A percentile compares a stretch with the other conserved stretches of the same genome.
Conservation (phyloP, 2,888 invertebrate genomes). For the Ennomos fuscantarius region DNA sequence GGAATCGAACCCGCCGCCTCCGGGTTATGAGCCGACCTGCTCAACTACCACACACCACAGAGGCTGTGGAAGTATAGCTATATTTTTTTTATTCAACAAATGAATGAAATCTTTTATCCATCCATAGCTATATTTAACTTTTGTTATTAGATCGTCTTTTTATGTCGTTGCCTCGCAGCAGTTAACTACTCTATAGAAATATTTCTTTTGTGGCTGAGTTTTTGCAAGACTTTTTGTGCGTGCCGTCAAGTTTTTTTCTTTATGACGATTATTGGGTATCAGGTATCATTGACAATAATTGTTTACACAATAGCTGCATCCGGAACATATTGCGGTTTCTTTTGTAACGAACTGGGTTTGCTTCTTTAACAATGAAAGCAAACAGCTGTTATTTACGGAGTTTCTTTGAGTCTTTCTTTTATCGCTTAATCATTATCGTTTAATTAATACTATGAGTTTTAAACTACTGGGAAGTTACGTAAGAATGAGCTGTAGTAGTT, state of each 20-base stretch:
- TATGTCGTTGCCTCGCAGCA: slow-evolving; percentile 44
- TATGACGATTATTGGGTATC: slow-evolving; percentile 41
- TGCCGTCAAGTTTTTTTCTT: slow-evolving; percentile 39
- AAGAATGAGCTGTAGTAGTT: slow-evolving; percentile 24
- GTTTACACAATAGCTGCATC: slow-evolving; percentile 54
- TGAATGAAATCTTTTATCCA: slow-evolving; percentile 16
- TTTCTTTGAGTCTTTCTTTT: slow-evolving; percentile 6
- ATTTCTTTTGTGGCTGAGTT: slow-evolving; percentile 49
- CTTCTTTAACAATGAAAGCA: slow-evolving; percentile 30
- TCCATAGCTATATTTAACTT: slow-evolving; percentile 22
- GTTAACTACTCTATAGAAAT: slow-evolving; percentile 44
- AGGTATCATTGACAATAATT: slow-evolving; percentile 51
- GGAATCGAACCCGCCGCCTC: no score
- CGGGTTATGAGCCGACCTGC: no score
- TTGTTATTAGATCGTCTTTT: slow-evolving; percentile 30
- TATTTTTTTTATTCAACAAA: slow-evolving; percentile 20
- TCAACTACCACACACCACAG: no score
- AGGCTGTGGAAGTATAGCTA: no score
- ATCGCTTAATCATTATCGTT: background rate
- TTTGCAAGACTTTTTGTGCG: slow-evolving; percentile 53
- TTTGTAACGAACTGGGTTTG: slow-evolving; percentile 34
- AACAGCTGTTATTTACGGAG: slow-evolving; percentile 37
- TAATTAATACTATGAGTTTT: background rate
- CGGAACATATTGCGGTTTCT: slow-evolving; percentile 44
- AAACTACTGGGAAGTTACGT: background rate